A percentile compares a stretch with the other conserved stretches of the same genome.
phyloP scores from a whole-genome alignment of 2,888 invertebrate genomes.

The Neoascia interrupta region DNA sequence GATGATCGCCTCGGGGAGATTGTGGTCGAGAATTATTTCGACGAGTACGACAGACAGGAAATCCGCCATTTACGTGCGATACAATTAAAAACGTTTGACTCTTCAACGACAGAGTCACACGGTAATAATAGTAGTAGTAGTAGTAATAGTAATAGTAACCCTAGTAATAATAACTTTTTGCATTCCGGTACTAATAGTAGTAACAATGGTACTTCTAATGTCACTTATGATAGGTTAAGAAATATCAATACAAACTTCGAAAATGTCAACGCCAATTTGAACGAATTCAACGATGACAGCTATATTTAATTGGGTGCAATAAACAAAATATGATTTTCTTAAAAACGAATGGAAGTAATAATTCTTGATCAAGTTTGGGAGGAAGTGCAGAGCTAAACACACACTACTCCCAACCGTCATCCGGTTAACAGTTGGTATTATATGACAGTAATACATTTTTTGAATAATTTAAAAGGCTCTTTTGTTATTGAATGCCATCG shows the following conservation, averaged over 20 bases:
- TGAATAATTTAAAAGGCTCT: too few relatives aligned
- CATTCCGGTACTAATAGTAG: conserved; percentile 56
- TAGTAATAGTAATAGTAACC: conserved; percentile 36
- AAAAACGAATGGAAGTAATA: background rate
- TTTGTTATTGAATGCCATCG: too few relatives aligned
- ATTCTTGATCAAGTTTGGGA: too few relatives aligned
- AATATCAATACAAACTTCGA: conserved; percentile 52
- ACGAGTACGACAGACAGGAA: conserved; percentile 79
- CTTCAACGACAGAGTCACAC: conserved; percentile 65
- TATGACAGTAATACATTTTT: too few relatives aligned
- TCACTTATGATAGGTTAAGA: conserved; percentile 71
- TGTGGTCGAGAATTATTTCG: conserved; percentile 78
- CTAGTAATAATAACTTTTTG: conserved; percentile 40
- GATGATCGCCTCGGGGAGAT: conserved; percentile 73
- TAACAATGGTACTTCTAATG: conserved; percentile 58
- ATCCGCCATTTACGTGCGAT: conserved; percentile 74
- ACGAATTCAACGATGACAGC: conserved; percentile 72
- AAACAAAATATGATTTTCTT: conserved; percentile 7
- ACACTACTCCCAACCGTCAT: too few relatives aligned
- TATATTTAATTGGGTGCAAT: conserved; percentile 68
- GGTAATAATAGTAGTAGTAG: conserved; percentile 73
- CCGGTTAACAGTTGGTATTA: too few relatives aligned
- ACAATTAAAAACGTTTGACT: conserved; percentile 70
- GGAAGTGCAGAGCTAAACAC: too few relatives aligned
- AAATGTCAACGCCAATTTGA: conserved; percentile 60